Conservation (phyloP, 2,888 invertebrate genomes). For the Ferdinandea cuprea region DNA sequence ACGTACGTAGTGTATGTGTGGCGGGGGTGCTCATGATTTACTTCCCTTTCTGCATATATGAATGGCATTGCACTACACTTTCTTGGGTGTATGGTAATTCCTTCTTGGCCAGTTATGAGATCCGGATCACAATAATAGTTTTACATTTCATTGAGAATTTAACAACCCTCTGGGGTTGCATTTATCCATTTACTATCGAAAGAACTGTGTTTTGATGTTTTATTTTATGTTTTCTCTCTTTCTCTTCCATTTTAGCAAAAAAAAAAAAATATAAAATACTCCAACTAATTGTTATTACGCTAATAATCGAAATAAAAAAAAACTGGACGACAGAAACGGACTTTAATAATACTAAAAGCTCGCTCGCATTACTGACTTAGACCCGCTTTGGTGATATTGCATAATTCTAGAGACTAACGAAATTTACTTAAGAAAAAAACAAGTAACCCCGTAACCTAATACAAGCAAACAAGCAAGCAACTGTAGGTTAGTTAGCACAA, state of each 20-base stretch:
- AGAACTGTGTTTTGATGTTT: background rate
- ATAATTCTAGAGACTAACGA: conserved; percentile 56
- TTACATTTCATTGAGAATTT: conserved; percentile 63
- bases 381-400: conserved; percentile 64
- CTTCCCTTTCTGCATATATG: conserved; percentile 66
- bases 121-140: conserved; percentile 71
- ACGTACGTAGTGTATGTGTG: too few species aligned
- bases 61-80: conserved; percentile 64
- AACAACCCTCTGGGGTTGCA: conserved; percentile 44
- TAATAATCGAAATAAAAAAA: conserved; percentile 69
- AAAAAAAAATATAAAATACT: conserved; percentile 34
- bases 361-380: conserved; percentile 48
- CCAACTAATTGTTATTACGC: conserved; percentile 65
- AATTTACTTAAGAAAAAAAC: conserved; percentile 37
- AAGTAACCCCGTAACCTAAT: conserved; percentile 10
- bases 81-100: conserved; percentile 66
- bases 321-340: conserved; percentile 39
- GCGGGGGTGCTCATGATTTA: conserved; percentile 61
- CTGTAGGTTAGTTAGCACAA: conserved; percentile 48
- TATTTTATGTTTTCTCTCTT: conserved; percentile 7
- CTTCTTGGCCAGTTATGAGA: conserved; percentile 58
- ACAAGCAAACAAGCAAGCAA: conserved; percentile 15
- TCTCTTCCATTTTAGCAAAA: conserved; percentile 37
- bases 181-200: too few species aligned
- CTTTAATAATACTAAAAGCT: conserved; percentile 53